Base-by-base conservation (phyloP, 2,113 vertebrate species). In the Hassar affinis region DNA sequence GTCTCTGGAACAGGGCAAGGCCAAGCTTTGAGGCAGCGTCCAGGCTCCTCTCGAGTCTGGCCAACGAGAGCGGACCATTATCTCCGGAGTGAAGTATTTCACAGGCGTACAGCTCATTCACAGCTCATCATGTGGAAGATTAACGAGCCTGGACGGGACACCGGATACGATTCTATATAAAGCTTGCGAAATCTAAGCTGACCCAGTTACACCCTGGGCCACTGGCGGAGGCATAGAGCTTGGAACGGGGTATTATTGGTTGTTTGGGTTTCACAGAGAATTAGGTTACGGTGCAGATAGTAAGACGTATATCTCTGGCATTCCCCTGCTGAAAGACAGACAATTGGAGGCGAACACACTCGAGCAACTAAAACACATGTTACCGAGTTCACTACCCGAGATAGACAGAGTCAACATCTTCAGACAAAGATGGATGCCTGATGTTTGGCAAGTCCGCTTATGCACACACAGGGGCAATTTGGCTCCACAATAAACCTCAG, bases 391-490 rank as follows among this genome's bases (percentile, higher is more conserved):
- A 74, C 66, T 62, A 69, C 20, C 78, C 27, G 64, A 35, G 52
- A 78, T 80, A 74, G n/a, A n/a, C n/a, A n/a, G n/a, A n/a, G 88
- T 87, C 84, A 87, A 87, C 81, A 87, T 71, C 61, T 84, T 61
- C 8, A 69, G 79, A 84, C 87, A 85, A 30, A 88, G 87, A 82
- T 42, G 72, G 85, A 88, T 77, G 84, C 33, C 57, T 42, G 18
- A 51, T 82, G 82, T 86, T 88, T 88, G 81, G 64, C 49, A 47
- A 85, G 82, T 47, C 85, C 25, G 33, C 52, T 51, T 84, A 76
- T 25, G 81, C 74, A 81, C 83, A 88, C 74, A 87, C 61, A 52
- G 51, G 77, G 72, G 72, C 54, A 79, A 66, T 49, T 77, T 42
- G 56, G 56, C 49, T 78, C 42, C 51, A 85, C 81, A 82, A 79